These are phyloP conservation scores for Notocelia uddmanniana DNA, from an alignment of 2,888 invertebrate genomes.

Conservation along the genomic window DNA sequence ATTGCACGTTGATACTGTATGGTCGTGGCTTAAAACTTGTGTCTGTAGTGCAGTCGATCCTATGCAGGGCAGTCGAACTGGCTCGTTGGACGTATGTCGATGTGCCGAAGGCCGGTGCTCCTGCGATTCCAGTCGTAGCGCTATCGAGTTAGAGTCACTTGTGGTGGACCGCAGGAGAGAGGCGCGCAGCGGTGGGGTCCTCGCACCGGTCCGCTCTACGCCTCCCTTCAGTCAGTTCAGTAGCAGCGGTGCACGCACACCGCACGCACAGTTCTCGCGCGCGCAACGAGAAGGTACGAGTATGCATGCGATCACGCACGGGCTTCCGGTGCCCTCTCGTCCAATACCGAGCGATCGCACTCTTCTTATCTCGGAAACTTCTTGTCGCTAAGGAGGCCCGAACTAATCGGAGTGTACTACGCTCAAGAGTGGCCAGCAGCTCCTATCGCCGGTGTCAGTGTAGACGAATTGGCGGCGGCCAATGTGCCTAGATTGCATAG, in stretches of 20 bases:
- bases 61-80: slow-evolving; percentile 65
- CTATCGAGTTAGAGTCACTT: slow-evolving; percentile 77
- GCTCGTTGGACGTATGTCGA: slow-evolving; percentile 48
- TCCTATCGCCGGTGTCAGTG: slow-evolving; percentile 51
- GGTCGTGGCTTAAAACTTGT: slow-evolving; percentile 26
- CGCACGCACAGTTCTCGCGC: slow-evolving; percentile 85
- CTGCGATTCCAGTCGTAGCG: slow-evolving; percentile 80
- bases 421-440: slow-evolving; percentile 54
- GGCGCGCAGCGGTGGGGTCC: slow-evolving; percentile 80
- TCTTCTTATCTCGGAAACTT: slow-evolving; percentile 52
- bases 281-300: slow-evolving; percentile 79
- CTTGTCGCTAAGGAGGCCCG: slow-evolving; percentile 44
- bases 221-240: slow-evolving; percentile 76
- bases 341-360: slow-evolving; percentile 51
- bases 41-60: slow-evolving; percentile 65
- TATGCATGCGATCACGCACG: slow-evolving; percentile 69
- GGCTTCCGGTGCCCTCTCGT: slow-evolving; percentile 80
- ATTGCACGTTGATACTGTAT: slow-evolving; percentile 21
- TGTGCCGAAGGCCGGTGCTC: slow-evolving; percentile 79
- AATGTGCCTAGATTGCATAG: slow-evolving; percentile 29
- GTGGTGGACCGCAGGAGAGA: slow-evolving; percentile 77
- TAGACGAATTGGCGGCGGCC: slow-evolving; percentile 29
- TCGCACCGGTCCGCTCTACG: slow-evolving; percentile 67
- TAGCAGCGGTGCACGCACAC: slow-evolving; percentile 85
- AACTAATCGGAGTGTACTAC: slow-evolving; percentile 33